phyloP scores from a whole-genome alignment of 1,140 invertebrate genomes.

The Drosophila navojoa region DNA sequence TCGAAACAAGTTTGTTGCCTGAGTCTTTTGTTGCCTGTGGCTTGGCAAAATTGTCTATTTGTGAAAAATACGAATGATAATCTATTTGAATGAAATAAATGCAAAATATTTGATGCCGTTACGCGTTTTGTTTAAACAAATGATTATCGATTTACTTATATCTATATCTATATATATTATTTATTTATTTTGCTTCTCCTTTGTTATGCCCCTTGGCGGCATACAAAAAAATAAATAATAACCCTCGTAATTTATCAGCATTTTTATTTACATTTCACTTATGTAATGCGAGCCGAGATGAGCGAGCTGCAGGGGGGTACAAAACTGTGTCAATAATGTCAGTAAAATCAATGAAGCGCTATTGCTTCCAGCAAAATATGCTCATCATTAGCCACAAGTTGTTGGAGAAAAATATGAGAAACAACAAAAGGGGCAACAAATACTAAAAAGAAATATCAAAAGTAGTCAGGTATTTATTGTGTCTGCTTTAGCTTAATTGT shows the following conservation, averaged over 20 bases:
- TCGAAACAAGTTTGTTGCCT: constrained; percentile 61
- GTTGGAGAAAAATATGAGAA: constrained; percentile 25
- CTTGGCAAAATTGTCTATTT: constrained; percentile 9
- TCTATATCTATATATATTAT: neutral
- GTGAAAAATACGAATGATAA: constrained; percentile 13
- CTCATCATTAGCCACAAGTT: constrained; percentile 74
- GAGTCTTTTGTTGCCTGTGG: constrained; percentile 61
- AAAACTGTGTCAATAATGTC: constrained; percentile 76
- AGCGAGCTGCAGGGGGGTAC: neutral
- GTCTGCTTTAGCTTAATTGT: constrained; percentile 29
- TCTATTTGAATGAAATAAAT: constrained; percentile 20
- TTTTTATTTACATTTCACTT: constrained; percentile 59
- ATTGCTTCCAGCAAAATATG: constrained; percentile 76
- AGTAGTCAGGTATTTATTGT: constrained; percentile 28
- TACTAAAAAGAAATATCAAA: constrained; percentile 22
- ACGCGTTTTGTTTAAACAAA: constrained; percentile 57
- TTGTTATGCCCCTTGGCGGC: constrained; percentile 25
- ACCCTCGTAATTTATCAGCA: constrained; percentile 32
- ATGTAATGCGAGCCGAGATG: constrained; percentile 50
- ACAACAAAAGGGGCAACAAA: constrained; percentile 3
- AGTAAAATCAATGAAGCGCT: constrained; percentile 59
- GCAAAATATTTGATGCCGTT: constrained; percentile 53
- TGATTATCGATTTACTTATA: constrained; percentile 58
- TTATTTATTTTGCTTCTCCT: constrained; percentile 43
- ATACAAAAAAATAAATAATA: constrained; percentile 14